A percentile compares a stretch with the other conserved stretches of the same genome.
phyloP scores from a whole-genome alignment of 2,797 vertebrate genomes.

The Tadarida brasiliensis region DNA sequence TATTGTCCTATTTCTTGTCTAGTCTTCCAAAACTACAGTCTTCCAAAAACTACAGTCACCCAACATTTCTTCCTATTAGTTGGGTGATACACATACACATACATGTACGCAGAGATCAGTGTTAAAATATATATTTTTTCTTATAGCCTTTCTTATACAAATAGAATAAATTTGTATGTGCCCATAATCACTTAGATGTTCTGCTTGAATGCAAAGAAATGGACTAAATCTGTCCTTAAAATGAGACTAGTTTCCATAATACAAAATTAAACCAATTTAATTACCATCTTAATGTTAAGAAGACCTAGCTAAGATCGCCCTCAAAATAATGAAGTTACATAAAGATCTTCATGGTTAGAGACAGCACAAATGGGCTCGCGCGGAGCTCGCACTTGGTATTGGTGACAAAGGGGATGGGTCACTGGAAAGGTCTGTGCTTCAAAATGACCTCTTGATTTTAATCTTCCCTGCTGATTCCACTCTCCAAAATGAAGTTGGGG shows the following conservation, averaged over 20 bases:
- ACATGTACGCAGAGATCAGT: neutral
- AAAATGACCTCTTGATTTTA: neutral
- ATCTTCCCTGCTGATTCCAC: neutral
- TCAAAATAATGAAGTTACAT: slow-evolving; percentile 33
- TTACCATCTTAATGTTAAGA: slow-evolving; percentile 61
- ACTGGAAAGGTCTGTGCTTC: slow-evolving; percentile 16
- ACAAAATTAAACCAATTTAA: slow-evolving; percentile 57
- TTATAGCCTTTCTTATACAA: slow-evolving; percentile 35
- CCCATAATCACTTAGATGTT: slow-evolving; percentile 34
- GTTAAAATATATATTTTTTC: neutral
- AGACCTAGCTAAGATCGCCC: slow-evolving; percentile 10
- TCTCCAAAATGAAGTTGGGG: neutral
- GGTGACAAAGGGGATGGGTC: neutral
- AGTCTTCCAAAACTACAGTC: neutral
- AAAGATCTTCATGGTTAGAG: neutral
- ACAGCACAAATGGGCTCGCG: neutral
- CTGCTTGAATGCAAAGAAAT: slow-evolving; percentile 50
- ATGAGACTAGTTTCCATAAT: neutral
- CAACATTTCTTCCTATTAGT: neutral
- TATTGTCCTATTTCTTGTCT: neutral
- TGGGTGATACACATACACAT: neutral
- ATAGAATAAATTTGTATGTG: slow-evolving; percentile 28
- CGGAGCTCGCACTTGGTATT: neutral
- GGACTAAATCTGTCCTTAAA: slow-evolving; percentile 49
- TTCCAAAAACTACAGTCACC: neutral